Conservation (phyloP, 2,888 invertebrate species). For the Encarsia formosa region DNA sequence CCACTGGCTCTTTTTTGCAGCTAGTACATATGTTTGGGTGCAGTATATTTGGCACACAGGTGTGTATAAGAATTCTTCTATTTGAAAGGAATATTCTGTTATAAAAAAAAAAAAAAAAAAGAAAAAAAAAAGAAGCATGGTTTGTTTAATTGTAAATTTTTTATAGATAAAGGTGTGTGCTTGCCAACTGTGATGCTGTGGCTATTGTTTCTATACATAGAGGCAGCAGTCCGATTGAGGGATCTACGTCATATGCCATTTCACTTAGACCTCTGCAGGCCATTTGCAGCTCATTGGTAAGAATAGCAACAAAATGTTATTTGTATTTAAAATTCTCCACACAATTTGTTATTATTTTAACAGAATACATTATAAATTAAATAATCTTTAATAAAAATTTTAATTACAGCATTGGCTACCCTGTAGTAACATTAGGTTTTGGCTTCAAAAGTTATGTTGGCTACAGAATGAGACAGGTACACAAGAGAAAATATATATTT, state of each 20-base stretch:
- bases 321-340: too few species aligned
- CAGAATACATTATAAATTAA: too few species aligned
- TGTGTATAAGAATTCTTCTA: constrained; percentile 45
- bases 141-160: too few species aligned
- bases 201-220: constrained; percentile 91
- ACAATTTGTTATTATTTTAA: background rate
- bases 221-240: constrained; percentile 82
- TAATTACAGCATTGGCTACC: constrained; percentile 76
- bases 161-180: constrained; percentile 83
- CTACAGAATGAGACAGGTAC: constrained; percentile 76
- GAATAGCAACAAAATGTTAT: constrained; percentile 31
- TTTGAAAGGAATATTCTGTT: too few species aligned
- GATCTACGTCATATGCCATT: constrained; percentile 79
- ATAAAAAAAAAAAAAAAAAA: too few species aligned
- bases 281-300: constrained; percentile 95
- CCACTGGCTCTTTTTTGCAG: constrained; percentile 95
- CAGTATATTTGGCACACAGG: constrained; percentile 98
- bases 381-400: too few species aligned
- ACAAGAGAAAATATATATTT: constrained; percentile 27
- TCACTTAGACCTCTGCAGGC: constrained; percentile 86
- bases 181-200: constrained; percentile 91
- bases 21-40: constrained; percentile 98
- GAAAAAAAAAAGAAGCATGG: too few species aligned
- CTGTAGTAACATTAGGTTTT: constrained; percentile 92
- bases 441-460: constrained; percentile 91